phyloP scores from a whole-genome alignment of 2,797 vertebrate species.

The Acipenser oxyrinchus region DNA sequence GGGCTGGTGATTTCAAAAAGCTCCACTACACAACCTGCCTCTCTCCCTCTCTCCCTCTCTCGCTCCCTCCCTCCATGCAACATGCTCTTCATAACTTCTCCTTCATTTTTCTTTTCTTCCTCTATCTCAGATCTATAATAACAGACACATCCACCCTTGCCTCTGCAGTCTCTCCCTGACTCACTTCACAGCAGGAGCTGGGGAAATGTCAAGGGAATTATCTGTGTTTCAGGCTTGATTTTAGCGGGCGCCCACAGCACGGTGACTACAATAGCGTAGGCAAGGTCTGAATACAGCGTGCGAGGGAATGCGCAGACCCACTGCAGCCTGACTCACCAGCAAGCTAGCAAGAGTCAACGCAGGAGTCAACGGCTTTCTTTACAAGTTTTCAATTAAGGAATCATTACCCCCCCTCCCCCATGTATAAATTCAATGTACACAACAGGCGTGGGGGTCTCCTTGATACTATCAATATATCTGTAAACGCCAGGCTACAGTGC shows the following conservation, averaged over 20 bases:
- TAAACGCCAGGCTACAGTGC: too few species aligned
- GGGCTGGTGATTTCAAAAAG: too few species aligned
- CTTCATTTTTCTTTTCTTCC: not conserved
- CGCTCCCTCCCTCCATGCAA: slow-evolving; percentile 21
- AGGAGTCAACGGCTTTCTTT: too few species aligned
- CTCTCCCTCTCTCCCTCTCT: slow-evolving; percentile 24
- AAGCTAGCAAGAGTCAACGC: not conserved
- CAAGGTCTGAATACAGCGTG: slow-evolving; percentile 18
- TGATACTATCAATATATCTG: too few species aligned
- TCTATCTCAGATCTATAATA: not conserved
- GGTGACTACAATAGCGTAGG: slow-evolving; percentile 42
- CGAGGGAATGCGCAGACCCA: slow-evolving; percentile 11
- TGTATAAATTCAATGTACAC: too few species aligned
- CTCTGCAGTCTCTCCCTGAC: slow-evolving; percentile 28
- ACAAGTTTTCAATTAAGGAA: too few species aligned
- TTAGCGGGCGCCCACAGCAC: slow-evolving; percentile 41
- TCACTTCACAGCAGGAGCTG: slow-evolving; percentile 42
- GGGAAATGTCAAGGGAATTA: slow-evolving; percentile 67
- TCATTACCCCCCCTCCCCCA: too few species aligned
- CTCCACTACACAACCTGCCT: not conserved
- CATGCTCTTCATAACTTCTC: not conserved
- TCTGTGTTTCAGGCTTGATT: slow-evolving; percentile 32
- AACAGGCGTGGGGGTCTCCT: too few species aligned
- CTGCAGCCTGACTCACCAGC: slow-evolving; percentile 14
- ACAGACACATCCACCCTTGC: not conserved